phyloP scores from a whole-genome alignment of 30 jellyfish, hydroid and myxozoan genomes.

The Clytia hemisphaerica region DNA sequence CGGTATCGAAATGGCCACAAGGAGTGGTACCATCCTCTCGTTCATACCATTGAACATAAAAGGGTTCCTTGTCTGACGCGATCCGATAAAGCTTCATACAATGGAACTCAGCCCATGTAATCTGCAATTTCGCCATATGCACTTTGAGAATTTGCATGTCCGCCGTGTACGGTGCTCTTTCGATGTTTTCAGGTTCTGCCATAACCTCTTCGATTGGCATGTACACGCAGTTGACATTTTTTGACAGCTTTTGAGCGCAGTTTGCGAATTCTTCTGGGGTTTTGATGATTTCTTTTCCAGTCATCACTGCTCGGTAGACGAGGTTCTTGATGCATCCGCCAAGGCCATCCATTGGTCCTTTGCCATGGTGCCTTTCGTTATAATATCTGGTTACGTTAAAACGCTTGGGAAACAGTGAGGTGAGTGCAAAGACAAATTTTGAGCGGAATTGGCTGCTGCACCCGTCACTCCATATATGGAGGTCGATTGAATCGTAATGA shows the following conservation, averaged over 20 bases:
- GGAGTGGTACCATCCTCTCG: too few relatives aligned
- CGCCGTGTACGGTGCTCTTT: neutral
- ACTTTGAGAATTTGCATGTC: too few relatives aligned
- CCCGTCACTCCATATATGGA: constrained; percentile 38
- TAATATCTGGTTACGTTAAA: constrained; percentile 6
- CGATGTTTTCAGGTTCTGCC: constrained; percentile 5
- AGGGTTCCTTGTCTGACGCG: too few relatives aligned
- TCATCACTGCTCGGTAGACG: constrained; percentile 20
- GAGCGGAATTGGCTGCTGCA: constrained; percentile 31
- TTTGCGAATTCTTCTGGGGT: constrained; percentile 16
- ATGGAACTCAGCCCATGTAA: too few relatives aligned
- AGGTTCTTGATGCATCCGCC: constrained; percentile 26
- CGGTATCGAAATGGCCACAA: too few relatives aligned
- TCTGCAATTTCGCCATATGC: constrained; percentile 5
- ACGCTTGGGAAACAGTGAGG: neutral
- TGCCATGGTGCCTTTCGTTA: constrained; percentile 34
- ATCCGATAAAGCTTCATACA: too few relatives aligned
- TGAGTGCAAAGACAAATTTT: constrained; percentile 17
- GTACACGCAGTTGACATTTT: neutral
- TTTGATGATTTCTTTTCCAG: too few relatives aligned
- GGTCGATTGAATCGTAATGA: too few relatives aligned
- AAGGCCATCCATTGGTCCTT: constrained; percentile 33
- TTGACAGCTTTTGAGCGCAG: constrained; percentile 4
- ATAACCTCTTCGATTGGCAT: constrained; percentile 9
- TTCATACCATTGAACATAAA: too few relatives aligned